These are phyloP conservation scores for Ichneumon xanthorius DNA, from an alignment of 2,888 invertebrate species.

Conservation along the genomic window DNA sequence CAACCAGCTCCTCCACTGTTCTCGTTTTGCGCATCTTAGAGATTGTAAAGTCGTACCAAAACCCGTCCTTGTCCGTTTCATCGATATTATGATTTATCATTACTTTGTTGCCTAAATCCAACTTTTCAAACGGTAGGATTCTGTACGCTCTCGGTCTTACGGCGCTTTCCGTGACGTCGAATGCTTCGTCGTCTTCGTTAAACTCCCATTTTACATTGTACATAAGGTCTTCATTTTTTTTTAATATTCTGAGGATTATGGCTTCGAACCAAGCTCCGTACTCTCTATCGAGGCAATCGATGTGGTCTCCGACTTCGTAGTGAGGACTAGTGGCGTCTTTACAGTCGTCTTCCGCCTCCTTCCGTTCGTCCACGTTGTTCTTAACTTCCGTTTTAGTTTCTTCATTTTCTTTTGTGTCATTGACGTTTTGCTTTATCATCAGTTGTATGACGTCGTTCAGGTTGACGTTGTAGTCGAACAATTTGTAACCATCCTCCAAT, in stretches of 20 bases:
- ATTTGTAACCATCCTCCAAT: conserved; percentile 90
- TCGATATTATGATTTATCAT: conserved; percentile 92
- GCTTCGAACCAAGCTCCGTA: conserved; percentile 92
- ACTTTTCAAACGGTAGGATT: conserved; percentile 86
- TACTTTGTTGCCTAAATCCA: conserved; percentile 88
- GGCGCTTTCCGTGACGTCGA: conserved; percentile 84
- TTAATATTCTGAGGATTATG: conserved; percentile 86
- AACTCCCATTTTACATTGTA: conserved; percentile 78
- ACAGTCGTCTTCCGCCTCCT: conserved; percentile 65
- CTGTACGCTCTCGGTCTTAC: conserved; percentile 90
- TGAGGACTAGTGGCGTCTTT: conserved; percentile 84
- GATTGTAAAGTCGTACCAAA: conserved; percentile 89
- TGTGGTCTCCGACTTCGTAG: conserved; percentile 88
- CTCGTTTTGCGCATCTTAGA: conserved; percentile 84
- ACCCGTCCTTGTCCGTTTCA: conserved; percentile 88
- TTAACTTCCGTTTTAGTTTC: conserved; percentile 20
- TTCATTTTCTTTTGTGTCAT: conserved; percentile 45
- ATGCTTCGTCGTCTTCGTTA: conserved; percentile 84
- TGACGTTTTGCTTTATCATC: conserved; percentile 84
- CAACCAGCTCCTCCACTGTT: conserved; percentile 85
- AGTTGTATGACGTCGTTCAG: conserved; percentile 92
- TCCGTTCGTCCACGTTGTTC: background rate
- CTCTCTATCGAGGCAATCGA: conserved; percentile 88
- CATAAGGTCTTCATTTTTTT: conserved; percentile 76
- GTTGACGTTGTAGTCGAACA: conserved; percentile 92